Base-by-base conservation (phyloP, 2,888 invertebrate species). In the Orchesella flavescens region DNA sequence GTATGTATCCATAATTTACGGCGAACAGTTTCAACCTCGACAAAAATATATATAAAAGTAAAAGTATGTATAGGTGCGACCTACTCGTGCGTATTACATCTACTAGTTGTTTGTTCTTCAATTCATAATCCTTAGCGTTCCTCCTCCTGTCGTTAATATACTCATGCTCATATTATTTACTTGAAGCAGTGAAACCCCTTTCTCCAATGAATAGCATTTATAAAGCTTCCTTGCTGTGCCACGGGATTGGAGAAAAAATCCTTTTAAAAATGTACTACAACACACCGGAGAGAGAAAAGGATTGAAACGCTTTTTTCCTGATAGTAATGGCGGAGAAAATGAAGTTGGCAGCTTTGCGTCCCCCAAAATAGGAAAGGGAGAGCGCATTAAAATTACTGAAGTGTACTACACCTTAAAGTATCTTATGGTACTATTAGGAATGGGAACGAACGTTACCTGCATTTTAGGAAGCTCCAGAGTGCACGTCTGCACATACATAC, bases 161-260 rank as follows among this genome's bases (percentile, higher is more conserved):
- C 57, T 59, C 34, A 44, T 17, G 59, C 72, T 44, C 59, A 44
- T 59, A 19, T 57, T 46, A 59, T 59, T 72, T 72, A 72, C 4
- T 59, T 59, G 23, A 34, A 34, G 57, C 34, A 0, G 76, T 17
- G 53, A 68, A 66, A 43, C 43, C 75, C 34, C 34, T 75, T 75
- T 34, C 65, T 75, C 63, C 74, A 65, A 55, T 68, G 34, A n/a
- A 68, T 76, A 68, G 68, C 76, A 68, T 76, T 76, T 68, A 76
- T 76, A 66, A 57, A 57, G 66, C 66, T 76, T 75, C 75, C 19
- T 34, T 34, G 3, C 53, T 53, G n/a, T 9, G 5, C 46, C 23
- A 61, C 53, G 49, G 46, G 44, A 65, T 65, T 59, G 65, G 34
- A 34, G 34, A 24, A 24, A 61, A 75, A 75, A 65, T 53, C 65